phyloP scores from a whole-genome alignment of 30 jellyfish, hydroid and myxozoan genomes.

The Rhopilema esculentum region DNA sequence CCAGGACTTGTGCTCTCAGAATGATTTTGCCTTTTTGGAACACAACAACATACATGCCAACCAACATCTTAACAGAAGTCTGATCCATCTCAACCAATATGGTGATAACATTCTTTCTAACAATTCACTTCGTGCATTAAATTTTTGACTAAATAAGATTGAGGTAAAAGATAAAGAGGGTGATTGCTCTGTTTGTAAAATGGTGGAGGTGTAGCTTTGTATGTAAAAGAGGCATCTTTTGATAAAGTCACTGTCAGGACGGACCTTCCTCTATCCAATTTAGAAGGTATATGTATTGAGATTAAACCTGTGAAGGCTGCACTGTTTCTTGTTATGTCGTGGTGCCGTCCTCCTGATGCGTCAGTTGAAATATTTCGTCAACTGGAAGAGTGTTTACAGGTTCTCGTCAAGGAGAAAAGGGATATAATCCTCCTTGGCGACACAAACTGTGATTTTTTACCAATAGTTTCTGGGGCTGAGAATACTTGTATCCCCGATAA shows the following conservation, averaged over 20 bases:
- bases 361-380: conserved; percentile 35
- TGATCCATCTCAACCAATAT: not conserved
- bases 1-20: conserved; percentile 12
- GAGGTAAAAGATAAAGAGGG: too few relatives aligned
- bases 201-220: conserved; percentile 39
- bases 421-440: conserved; percentile 33
- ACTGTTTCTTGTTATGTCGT: conserved; percentile 26
- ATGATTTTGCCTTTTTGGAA: conserved; percentile 20
- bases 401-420: conserved; percentile 23
- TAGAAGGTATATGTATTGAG: conserved; percentile 35
- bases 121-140: too few relatives aligned
- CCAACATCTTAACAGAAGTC: conserved; percentile 8
- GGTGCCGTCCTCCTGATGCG: conserved; percentile 44
- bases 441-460: conserved; percentile 39
- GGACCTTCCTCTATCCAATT: conserved; percentile 26
- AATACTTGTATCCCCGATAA: conserved; percentile 7
- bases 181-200: too few relatives aligned
- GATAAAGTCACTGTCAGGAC: conserved; percentile 12
- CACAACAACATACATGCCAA: not conserved
- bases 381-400: conserved; percentile 23
- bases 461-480: conserved; percentile 11
- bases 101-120: not conserved
- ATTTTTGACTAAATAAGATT: too few relatives aligned
- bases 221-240: conserved; percentile 24
- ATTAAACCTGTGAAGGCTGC: not conserved